A percentile compares a stretch with the other conserved stretches of the same genome.
Evolutionary conservation across 1,140 invertebrate genomes (phyloP).

Genomic region (Ruditapes philippinarum): DNA sequence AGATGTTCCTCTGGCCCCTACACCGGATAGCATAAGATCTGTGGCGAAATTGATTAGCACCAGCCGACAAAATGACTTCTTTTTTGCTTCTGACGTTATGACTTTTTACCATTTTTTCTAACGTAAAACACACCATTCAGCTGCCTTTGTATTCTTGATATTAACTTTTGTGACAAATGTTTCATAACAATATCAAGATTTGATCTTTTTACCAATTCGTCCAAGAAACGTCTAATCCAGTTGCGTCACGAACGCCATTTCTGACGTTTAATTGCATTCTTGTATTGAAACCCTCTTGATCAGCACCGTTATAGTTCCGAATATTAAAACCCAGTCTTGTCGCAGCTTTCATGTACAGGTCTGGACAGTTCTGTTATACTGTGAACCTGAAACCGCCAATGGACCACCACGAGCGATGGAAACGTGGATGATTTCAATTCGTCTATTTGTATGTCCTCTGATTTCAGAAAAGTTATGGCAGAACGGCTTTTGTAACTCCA

Average conservation of each 20-base stretch:
- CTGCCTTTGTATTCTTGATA: conserved; percentile 11
- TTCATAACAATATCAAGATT: conserved; percentile 42
- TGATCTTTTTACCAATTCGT: background rate
- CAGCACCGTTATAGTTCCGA: conserved; percentile 78
- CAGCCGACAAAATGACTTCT: conserved; percentile 88
- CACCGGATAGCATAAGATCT: conserved; percentile 96
- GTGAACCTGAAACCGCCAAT: conserved; percentile 67
- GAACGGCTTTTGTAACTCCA: conserved; percentile 94
- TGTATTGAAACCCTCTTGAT: conserved; percentile 35
- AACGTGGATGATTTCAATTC: conserved; percentile 60
- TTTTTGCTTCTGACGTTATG: background rate
- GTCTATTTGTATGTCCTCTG: conserved; percentile 88
- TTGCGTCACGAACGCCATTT: conserved; percentile 23
- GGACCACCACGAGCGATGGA: conserved; percentile 76
- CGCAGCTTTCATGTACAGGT: conserved; percentile 74
- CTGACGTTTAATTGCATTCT: conserved; percentile 15
- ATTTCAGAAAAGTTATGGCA: conserved; percentile 85
- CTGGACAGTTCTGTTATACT: conserved; percentile 70
- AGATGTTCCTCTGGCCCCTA: conserved; percentile 89
- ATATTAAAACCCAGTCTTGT: conserved; percentile 84
- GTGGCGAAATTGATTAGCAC: conserved; percentile 94
- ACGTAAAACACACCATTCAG: conserved; percentile 26
- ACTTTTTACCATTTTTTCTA: background rate
- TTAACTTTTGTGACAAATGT: conserved; percentile 29
- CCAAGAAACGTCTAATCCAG: conserved; percentile 20